These are phyloP conservation scores for Bibio marci DNA, from an alignment of 2,888 invertebrate genomes.

Conservation along the genomic window DNA sequence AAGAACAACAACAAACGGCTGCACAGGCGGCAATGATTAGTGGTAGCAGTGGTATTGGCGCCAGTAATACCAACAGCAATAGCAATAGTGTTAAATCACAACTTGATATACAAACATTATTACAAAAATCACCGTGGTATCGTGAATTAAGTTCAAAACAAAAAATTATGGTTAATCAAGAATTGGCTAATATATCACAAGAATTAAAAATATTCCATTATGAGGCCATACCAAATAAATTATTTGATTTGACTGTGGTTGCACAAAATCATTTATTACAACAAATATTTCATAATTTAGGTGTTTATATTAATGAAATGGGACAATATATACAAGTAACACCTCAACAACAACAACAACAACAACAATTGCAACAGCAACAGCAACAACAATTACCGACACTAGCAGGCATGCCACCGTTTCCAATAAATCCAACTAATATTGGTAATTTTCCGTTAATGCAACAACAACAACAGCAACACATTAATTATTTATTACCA, in stretches of 20 bases:
- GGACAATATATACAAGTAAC: conserved; percentile 32
- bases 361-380: neutral
- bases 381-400: no score
- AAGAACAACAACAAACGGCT: neutral
- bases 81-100: conserved; percentile 16
- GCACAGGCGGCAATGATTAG: neutral
- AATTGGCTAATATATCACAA: conserved; percentile 42
- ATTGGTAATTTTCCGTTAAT: conserved; percentile 7
- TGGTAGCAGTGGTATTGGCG: neutral
- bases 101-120: conserved; percentile 40
- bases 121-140: conserved; percentile 53
- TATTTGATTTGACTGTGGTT: conserved; percentile 35
- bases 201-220: conserved; percentile 43
- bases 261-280: conserved; percentile 35
- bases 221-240: conserved; percentile 35
- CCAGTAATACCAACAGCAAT: neutral
- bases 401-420: no score
- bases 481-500: neutral
- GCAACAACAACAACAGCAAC: conserved; percentile 4
- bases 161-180: conserved; percentile 52
- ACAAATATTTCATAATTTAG: conserved; percentile 43
- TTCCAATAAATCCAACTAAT: conserved; percentile 7
- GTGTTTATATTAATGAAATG: conserved; percentile 38
- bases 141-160: conserved; percentile 52
- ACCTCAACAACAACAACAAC: conserved; percentile 12